A percentile compares a stretch with the other conserved stretches of the same genome.
phyloP scores from a whole-genome alignment of 2,113 vertebrate species.

The Colossoma macropomum region DNA sequence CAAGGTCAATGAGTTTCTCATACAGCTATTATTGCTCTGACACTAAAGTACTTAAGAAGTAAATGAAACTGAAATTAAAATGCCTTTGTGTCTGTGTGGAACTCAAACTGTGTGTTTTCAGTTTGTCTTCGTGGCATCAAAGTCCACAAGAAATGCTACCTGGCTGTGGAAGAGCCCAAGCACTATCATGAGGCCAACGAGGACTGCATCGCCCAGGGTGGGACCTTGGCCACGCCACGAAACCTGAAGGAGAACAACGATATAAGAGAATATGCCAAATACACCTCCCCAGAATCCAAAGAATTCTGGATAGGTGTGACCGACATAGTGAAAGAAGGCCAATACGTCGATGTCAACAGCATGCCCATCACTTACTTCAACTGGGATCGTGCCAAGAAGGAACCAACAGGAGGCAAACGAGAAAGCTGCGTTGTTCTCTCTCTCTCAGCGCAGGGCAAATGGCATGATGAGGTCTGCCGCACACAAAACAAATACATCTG shows the following conservation, averaged over 20 bases:
- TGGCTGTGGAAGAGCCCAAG: slow-evolving; percentile 84
- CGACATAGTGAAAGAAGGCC: slow-evolving; percentile 90
- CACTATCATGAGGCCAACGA: slow-evolving; percentile 95
- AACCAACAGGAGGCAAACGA: slow-evolving; percentile 89
- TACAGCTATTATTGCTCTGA: neutral
- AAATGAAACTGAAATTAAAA: neutral
- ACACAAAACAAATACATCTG: slow-evolving; percentile 92
- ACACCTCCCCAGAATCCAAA: slow-evolving; percentile 77
- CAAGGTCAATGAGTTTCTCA: neutral
- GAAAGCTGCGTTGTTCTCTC: slow-evolving; percentile 91
- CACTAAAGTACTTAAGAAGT: neutral
- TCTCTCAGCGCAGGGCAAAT: slow-evolving; percentile 88
- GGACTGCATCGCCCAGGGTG: slow-evolving; percentile 94
- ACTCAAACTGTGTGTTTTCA: slow-evolving; percentile 74
- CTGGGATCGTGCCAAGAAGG: slow-evolving; percentile 87
- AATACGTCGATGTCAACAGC: slow-evolving; percentile 93
- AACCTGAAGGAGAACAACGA: slow-evolving; percentile 82
- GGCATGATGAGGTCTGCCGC: slow-evolving; percentile 90
- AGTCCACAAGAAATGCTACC: slow-evolving; percentile 91
- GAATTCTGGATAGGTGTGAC: slow-evolving; percentile 95
- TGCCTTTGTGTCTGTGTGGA: neutral
- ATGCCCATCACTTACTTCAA: slow-evolving; percentile 85
- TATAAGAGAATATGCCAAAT: slow-evolving; percentile 87
- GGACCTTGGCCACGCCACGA: slow-evolving; percentile 88
- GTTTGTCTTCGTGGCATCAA: slow-evolving; percentile 95